Base-by-base conservation (phyloP, 2,888 invertebrate species). In the Subacronicta megacephala region DNA sequence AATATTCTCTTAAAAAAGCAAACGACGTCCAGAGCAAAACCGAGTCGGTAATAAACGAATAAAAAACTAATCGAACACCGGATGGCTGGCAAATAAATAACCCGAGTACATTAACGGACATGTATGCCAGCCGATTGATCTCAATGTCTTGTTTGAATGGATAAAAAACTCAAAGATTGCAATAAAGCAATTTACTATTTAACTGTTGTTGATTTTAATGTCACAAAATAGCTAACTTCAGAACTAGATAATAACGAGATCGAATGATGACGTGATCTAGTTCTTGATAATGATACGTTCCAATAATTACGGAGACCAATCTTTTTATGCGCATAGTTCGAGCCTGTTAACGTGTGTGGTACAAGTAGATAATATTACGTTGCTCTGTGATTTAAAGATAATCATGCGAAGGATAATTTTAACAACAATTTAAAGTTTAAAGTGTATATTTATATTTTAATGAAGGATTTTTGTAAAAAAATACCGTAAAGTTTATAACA, bases 81-180 rank as follows among this genome's bases (percentile, higher is more conserved):
- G 74, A 79, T 67, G 67, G 61, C 76, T 65, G 70, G 64, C 54
- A 66, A 73, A 73, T 73, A 76, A 76, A 75, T 64, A 76, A 71
- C 57, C 35, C 45, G 40, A 67, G 71, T 55, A 76, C 62, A 70
- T 73, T 64, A 75, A 72, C 55, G 70, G 55, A 53, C 58, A 59
- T 66, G 63, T 70, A 72, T 51, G 50, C 40, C 56, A 62, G 54
- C 20, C 60, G 62, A 76, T 64, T 59, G 68, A 77, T 56, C 77
- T 77, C 54, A 37, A 59, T 37, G 50, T 44, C 67, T 67, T 55
- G 72, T 68, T 73, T 62, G 54, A 37, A 59, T 62, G 62, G 44
- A 66, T 41, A 67, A 64, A 73, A 71, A 52, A 36, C 50, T 38
- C 17, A 15, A 31, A 35, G 56, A 64, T 54, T 51, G 45, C 74